A percentile compares a stretch with the other conserved stretches of the same genome.
Conservation (phyloP, 2,113 vertebrate genomes). For the Menura novaehollandiae region DNA sequence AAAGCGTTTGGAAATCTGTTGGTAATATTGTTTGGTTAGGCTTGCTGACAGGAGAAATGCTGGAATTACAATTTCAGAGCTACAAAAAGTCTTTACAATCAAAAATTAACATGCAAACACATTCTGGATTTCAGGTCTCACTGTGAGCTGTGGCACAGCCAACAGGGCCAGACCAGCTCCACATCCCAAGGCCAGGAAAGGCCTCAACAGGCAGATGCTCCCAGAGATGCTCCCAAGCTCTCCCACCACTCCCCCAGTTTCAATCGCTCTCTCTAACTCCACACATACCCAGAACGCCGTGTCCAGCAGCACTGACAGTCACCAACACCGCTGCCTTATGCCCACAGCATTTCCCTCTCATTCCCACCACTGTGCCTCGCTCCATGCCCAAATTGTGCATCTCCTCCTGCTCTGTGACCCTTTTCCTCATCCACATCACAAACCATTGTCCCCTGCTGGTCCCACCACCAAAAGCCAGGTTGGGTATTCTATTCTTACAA, state of each 20-base stretch:
- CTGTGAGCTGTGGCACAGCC: background rate
- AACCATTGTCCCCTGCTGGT: background rate
- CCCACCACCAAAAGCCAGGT: background rate
- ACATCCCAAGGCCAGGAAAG: background rate
- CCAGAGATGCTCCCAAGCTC: background rate
- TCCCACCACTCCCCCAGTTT: background rate
- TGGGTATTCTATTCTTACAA: background rate
- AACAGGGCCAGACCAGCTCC: background rate
- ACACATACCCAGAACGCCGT: background rate
- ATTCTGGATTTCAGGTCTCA: background rate
- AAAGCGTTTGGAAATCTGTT: background rate
- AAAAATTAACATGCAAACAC: background rate
- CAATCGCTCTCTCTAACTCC: background rate
- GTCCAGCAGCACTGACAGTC: background rate
- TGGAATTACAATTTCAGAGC: background rate
- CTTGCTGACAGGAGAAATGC: background rate
- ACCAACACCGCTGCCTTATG: background rate
- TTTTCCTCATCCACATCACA: background rate
- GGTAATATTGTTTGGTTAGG: background rate
- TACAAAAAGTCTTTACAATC: background rate
- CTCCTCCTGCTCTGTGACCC: background rate
- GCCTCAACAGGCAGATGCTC: background rate
- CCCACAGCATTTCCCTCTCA: background rate
- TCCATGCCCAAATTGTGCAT: rapidly evolving
- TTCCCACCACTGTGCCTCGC: background rate